phyloP scores from a whole-genome alignment of 2,888 invertebrate species.

The Parnassius apollo region DNA sequence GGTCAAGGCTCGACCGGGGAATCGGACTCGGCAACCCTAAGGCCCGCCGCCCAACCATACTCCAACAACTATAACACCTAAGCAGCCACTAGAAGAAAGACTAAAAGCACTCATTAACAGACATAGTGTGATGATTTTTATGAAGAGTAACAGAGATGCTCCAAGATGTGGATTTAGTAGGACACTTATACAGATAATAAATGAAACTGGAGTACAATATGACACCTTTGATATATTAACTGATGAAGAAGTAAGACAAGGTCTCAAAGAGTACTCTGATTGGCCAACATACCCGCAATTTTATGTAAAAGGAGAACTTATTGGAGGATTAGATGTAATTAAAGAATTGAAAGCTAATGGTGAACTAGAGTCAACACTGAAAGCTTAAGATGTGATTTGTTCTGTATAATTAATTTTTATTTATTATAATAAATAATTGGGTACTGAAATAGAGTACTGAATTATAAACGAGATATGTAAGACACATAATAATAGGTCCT shows the following conservation, averaged over 20 bases:
- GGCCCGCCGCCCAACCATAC: too few species aligned
- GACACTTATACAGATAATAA: conserved; percentile 90
- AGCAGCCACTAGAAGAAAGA: conserved; percentile 82
- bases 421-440: conserved; percentile 61
- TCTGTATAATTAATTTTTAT: conserved; percentile 45
- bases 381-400: conserved; percentile 45
- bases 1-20: too few species aligned
- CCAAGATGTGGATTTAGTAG: conserved; percentile 93
- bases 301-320: conserved; percentile 92
- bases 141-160: conserved; percentile 89
- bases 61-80: conserved; percentile 47
- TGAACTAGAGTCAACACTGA: conserved; percentile 86
- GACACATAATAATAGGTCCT: too few species aligned
- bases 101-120: conserved; percentile 87
- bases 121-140: conserved; percentile 92
- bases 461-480: too few species aligned
- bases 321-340: conserved; percentile 95
- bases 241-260: conserved; percentile 95
- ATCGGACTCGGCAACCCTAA: too few species aligned
- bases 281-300: conserved; percentile 98
- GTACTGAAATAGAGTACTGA: too few species aligned
- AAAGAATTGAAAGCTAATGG: conserved; percentile 89
- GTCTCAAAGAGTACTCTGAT: conserved; percentile 92
- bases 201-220: conserved; percentile 83
- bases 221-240: conserved; percentile 93